Base-by-base conservation (phyloP, 1,140 invertebrate genomes). In the Papilio polytes region DNA sequence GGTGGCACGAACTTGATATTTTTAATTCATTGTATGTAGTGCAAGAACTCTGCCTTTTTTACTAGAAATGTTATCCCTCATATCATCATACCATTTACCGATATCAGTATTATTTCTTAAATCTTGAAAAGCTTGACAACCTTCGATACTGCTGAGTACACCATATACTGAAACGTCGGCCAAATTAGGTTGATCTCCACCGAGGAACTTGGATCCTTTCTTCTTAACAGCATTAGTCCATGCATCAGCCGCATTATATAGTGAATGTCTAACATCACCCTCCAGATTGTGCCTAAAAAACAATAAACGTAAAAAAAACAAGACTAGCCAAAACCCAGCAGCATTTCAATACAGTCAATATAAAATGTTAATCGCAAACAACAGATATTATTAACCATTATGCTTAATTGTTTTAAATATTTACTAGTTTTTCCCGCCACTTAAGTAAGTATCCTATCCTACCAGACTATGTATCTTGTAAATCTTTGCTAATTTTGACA, bases 131-230 rank as follows among this genome's bases (percentile, higher is more conserved):
- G 99, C 98, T 74, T 96, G 86, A 89, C 98, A 99, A 0, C 99
- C 99, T 95, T 99, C 98, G 89, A 99, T 99, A 88, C 99, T 99
- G 86, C 96, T 98, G 3, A 99, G 95, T 13, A 99, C 97, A 15
- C 99, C 99, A 93, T 98, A 99, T 0, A 99, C 97, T 8, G 98
- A 97, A 72, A 99, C 95, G 96, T 99, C 99, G 3, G 99, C 98
- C 8, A 99, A 95, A 92, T 99, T 98, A 13, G 99, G 99, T 86
- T 96, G 92, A 15, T 97, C 94, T 2, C 99, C 99, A 84, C 98
- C 97, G 94, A 98, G 96, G 89, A 99, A 99, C 53, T 95, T 95
- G 0, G 96, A 96, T 6, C 97, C 97, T 84, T 97, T 97, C 63
- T 96, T 96, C 22, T 97, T 97, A 0, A 99, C 92, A 48, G 96